Base-by-base conservation (phyloP, 2,797 vertebrate genomes). In the Caiman crocodilus region DNA sequence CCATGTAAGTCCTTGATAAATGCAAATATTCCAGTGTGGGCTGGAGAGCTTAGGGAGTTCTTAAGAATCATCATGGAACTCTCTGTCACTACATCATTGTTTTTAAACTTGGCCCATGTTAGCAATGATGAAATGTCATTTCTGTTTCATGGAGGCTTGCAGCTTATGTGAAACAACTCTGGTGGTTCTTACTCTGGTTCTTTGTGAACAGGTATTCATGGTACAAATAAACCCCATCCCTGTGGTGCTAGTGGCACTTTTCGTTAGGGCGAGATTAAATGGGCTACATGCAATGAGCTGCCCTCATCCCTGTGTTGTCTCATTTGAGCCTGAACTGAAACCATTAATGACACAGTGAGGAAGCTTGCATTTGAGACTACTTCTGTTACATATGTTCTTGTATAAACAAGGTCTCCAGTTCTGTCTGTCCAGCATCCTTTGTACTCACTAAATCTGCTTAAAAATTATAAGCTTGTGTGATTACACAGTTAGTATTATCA, bases 401-500 rank as follows among this genome's bases (percentile, higher is more conserved):
- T 21, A 4, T 64, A 71, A 78, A 84, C 1, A 0, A 3, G 2
- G 15, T 42, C 59, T 86, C 21, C 14, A 7, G 0, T 25, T 7
- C 7, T 32, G 17, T 23, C n/a, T 73, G 42, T 32, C 20, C 74
- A 79, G 69, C 79, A 35, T 0, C 4, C 3, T 1, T 25, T 13
- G 42, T 23, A 21, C 79, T 42, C 21, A 11, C 56, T 2, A 14
- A 79, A 56, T 0, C 15, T 63, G 14, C 82, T 21, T 81, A 4
- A 15, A 59, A 67, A 26, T 16, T 4, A 6, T 12, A 5, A 5
- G 7, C 28, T 15, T 21, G 16, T 26, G 30, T 0, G 3, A 57
- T 10, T 81, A 65, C 11, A 57, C 30, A 4, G 5, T 2, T 59
- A 42, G 26, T 2, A 4, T 28, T 73, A 57, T 0, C 0, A 0